Evolutionary conservation across 1,140 invertebrate genomes (phyloP), one percentile per base, ranked within the genome.

Genomic region (Ceratina calcarata): DNA sequence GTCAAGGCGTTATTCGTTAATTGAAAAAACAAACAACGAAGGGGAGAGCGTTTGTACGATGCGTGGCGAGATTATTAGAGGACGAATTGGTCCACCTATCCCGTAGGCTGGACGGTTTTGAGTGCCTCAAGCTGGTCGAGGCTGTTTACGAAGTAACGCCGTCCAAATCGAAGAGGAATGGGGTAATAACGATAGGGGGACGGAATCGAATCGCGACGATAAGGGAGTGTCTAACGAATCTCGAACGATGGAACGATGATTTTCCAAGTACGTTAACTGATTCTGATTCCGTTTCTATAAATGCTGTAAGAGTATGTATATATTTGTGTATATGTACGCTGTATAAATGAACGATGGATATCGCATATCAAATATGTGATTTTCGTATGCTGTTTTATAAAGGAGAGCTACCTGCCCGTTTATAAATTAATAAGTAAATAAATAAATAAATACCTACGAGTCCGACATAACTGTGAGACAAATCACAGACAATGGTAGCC

Each of bases 201-300:
- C 6, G 55, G 15, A 51, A 0, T 45, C 10, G 13, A 2, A 13
- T 49, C 7, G 12, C 60, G 15, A n/a, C 51, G 1, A 49, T 20
- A 18, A 64, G 49, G 16, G 68, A 72, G 15, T 81, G 75, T 55
- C 27, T 81, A 0, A 3, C 72, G 1, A 18, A 66, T 12, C 75
- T 81, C 12, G 62, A 71, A 61, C 13, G 67, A 3, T 72, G 75
- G 80, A 72, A 67, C 8, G 18, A 68, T n/a, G 51, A 78, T 22
- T 78, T 61, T 45, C 67, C 76, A 72, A 65, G 80, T 81, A 67
- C 15, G 27, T 24, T 8, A 66, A 64, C n/a, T 45, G 49, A 51
- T 8, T 51, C 49, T 8, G 7, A 7, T 8, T 51, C 49, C 7
- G 7, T 51, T 51, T 8, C 49, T 51, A 51, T 51, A n/a, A n/a